Percentiles rank a stretch among this genome's conserved stretches.
phyloP scores from a whole-genome alignment of 1,140 invertebrate species.

The Druon quercuslanigerum region DNA sequence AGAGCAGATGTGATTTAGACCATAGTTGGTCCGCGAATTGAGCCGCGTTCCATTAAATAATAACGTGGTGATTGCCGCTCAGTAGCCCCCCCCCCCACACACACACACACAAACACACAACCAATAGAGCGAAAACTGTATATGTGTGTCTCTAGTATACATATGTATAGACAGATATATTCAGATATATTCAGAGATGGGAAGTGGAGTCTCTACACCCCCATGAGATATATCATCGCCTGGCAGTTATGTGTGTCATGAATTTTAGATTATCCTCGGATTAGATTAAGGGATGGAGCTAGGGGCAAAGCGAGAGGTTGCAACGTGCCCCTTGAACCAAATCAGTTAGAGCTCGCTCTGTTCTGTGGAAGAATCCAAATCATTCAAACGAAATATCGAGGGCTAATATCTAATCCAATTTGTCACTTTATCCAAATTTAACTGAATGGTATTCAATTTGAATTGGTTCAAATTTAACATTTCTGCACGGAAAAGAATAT shows the following conservation, averaged over 20 bases:
- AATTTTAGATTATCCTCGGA: constrained; percentile 74
- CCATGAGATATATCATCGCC: constrained; percentile 73
- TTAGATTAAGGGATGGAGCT: constrained; percentile 70
- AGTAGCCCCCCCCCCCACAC: constrained; percentile 26
- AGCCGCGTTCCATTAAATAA: constrained; percentile 25
- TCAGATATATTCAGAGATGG: not conserved
- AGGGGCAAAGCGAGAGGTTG: constrained; percentile 34
- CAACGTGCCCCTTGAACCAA: constrained; percentile 53
- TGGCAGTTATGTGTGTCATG: constrained; percentile 75
- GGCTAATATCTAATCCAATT: too few relatives aligned
- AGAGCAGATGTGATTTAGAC: constrained; percentile 42
- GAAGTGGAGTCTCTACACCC: constrained; percentile 55
- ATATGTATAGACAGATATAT: constrained; percentile 30
- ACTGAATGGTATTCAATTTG: too few relatives aligned
- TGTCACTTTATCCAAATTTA: too few relatives aligned
- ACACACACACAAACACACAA: not conserved
- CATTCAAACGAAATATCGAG: not conserved
- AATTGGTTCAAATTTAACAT: too few relatives aligned
- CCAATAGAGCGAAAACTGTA: not conserved
- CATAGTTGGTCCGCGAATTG: constrained; percentile 53
- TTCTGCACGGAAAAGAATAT: too few relatives aligned
- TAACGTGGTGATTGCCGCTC: constrained; percentile 30
- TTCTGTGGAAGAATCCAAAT: not conserved
- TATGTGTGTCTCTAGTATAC: not conserved
- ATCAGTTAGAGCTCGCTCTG: constrained; percentile 47